Evolutionary conservation across 2,888 invertebrate genomes (phyloP).

Genomic region (Drosophila testacea): DNA sequence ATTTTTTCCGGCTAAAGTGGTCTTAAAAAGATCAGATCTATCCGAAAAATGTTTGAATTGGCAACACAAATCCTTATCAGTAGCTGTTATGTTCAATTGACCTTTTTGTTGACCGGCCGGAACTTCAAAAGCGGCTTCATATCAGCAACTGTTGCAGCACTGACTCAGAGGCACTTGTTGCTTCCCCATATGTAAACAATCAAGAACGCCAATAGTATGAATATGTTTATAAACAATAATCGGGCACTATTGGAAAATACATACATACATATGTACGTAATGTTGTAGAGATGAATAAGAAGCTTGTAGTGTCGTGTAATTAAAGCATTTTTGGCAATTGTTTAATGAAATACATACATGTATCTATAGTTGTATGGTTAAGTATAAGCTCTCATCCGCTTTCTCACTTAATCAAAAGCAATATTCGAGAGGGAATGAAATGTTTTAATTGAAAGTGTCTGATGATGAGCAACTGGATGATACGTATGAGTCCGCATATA

Average conservation of each 20-base stretch:
- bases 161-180: conserved; percentile 43
- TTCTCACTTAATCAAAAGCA: conserved; percentile 70
- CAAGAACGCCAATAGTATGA: conserved; percentile 1
- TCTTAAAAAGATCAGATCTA: too few relatives aligned
- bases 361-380: not conserved
- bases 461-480: conserved; percentile 56
- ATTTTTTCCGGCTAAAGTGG: too few relatives aligned
- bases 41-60: too few relatives aligned
- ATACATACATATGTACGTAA: not conserved
- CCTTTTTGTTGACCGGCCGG: conserved; percentile 22
- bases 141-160: conserved; percentile 39
- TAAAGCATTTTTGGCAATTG: conserved; percentile 21
- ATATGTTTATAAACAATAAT: conserved; percentile 27
- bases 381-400: conserved; percentile 40
- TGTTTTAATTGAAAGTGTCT: conserved; percentile 80
- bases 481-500: conserved; percentile 13
- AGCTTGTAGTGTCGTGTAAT: conserved; percentile 8
- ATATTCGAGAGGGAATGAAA: conserved; percentile 60
- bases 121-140: conserved; percentile 43
- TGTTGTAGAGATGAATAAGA: not conserved
- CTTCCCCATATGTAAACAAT: conserved; percentile 12
- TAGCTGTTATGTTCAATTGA: conserved; percentile 23
- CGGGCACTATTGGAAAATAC: not conserved
- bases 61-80: conserved; percentile 37
- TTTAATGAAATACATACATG: conserved; percentile 14